Base-by-base conservation (phyloP, 1,140 invertebrate species). In the Drosophila ficusphila region DNA sequence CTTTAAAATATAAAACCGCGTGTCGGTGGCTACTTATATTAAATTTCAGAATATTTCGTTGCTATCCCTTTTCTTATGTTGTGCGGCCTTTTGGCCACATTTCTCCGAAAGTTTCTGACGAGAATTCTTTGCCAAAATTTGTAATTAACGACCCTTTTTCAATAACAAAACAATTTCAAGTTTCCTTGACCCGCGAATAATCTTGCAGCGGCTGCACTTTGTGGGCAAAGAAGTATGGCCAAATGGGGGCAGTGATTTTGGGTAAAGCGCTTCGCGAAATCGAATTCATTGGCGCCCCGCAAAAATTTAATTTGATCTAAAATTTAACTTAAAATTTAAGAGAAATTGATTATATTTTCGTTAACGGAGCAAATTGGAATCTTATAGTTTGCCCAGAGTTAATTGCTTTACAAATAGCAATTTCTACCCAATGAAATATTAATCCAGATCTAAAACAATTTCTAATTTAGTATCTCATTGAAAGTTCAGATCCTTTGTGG, bases 241-340 rank as follows among this genome's bases (percentile, higher is more conserved):
- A 52, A 39, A 36, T 42, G 31, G 39, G n/a, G 12, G 2, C 11
- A 23, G 23, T 14, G 3, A 31, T 23, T 27, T 39, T 19, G 29
- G 16, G 18, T 25, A 27, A 14, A 38, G 31, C 23, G 46, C 39
- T 23, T 23, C 41, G 31, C 46, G 19, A 61, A 33, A 51, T 47
- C 52, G 31, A 31, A 25, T 27, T 16, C 5, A 31, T 31, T 48
- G 68, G 56, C 68, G 36, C 29, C 56, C 79, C 70, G 47, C 79
- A 79, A 52, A 56, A 85, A 79, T 72, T 79, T 57, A 67, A 79
- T 79, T 83, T 72, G 71, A 79, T 70, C 53, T 70, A 78, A 70
- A 67, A 39, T 31, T 33, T 19, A 64, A 39, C 48, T 54, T n/a
- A 27, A 39, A 21, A 53, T 58, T 38, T 54, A 11, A 27, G 4